Evolutionary conservation across 23 tunicate genomes (phyloP), one percentile per base, ranked within the genome.

Genomic region (Oikopleura albicans): DNA sequence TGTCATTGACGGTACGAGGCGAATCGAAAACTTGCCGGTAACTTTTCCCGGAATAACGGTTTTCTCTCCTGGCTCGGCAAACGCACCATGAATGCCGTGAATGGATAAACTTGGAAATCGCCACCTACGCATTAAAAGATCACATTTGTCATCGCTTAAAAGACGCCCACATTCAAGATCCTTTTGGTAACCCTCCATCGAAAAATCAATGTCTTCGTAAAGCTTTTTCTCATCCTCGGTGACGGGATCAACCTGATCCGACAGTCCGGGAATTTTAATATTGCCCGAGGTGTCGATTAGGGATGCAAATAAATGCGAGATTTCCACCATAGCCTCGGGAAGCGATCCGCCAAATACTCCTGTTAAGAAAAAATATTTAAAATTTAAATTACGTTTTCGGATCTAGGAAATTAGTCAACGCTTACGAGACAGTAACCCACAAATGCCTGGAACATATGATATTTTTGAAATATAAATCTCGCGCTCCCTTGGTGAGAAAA

Each of bases 31-130:
- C 85, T 94, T 94, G 39, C 99, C 99, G 76, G 89, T 94, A 27
- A 94, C 91, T 85, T 91, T 91, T 38, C 99, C 75, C 38, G 99
- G 99, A 57, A 94, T 94, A 40, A 94, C 99, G 0, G 99, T 94
- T 76, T 94, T 94, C 0, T 91, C 99, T 1, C 99, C 99, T 27
- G 99, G 39, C 16, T 96, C 99, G 4, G 79, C 79, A 71, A 71
- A 71, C 4, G 79, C 79, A n/a, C 79, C 79, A 31, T 71, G 33
- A 71, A 71, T 2, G 79, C 79, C 79, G 31, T 71, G 79, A 29
- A 71, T 29, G 31, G 79, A 71, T 12, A 71, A n/a, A 71, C 31
- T 71, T 12, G 79, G 79, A n/a, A 71, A 71, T 12, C 79, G 79
- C 79, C 79, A 71, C 40, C 99, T 83, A 56, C 88, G 87, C 99